phyloP scores from a whole-genome alignment of 2,113 vertebrate species.

The Eptatretus burgeri region DNA sequence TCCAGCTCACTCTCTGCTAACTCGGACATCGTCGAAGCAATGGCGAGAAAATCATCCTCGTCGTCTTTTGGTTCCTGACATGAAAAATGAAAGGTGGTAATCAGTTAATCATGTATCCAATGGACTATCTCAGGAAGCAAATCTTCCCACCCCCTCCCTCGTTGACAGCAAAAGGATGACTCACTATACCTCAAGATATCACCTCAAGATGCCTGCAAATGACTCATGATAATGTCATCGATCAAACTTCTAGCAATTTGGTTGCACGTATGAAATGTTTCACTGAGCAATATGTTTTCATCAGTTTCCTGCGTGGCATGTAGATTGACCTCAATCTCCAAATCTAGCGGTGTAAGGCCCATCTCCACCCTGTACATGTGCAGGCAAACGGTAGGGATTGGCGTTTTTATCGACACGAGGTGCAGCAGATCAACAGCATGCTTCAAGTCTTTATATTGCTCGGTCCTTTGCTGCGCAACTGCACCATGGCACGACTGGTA shows the following conservation, averaged over 20 bases:
- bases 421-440: slow-evolving; percentile 42
- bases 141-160: too few species aligned
- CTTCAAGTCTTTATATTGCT: slow-evolving; percentile 47
- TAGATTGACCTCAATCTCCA: too few species aligned
- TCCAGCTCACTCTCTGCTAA: slow-evolving; percentile 53
- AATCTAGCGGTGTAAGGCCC: too few species aligned
- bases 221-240: too few species aligned
- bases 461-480: slow-evolving; percentile 39
- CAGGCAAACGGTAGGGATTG: slow-evolving; percentile 39
- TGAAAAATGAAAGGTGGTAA: slow-evolving; percentile 6
- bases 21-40: slow-evolving; percentile 60
- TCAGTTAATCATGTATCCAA: not conserved
- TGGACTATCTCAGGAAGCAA: too few species aligned
- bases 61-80: slow-evolving; percentile 44
- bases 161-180: not conserved
- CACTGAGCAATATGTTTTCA: too few species aligned
- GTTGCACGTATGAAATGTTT: too few species aligned
- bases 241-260: too few species aligned
- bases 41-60: slow-evolving; percentile 50
- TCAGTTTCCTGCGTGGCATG: too few species aligned
- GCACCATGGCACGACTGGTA: slow-evolving; percentile 52
- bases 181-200: not conserved
- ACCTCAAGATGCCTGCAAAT: not conserved
- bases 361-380: slow-evolving; percentile 60
- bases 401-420: slow-evolving; percentile 31